phyloP scores from a whole-genome alignment of 2,888 invertebrate species.

The Leptopterna dolabrata region DNA sequence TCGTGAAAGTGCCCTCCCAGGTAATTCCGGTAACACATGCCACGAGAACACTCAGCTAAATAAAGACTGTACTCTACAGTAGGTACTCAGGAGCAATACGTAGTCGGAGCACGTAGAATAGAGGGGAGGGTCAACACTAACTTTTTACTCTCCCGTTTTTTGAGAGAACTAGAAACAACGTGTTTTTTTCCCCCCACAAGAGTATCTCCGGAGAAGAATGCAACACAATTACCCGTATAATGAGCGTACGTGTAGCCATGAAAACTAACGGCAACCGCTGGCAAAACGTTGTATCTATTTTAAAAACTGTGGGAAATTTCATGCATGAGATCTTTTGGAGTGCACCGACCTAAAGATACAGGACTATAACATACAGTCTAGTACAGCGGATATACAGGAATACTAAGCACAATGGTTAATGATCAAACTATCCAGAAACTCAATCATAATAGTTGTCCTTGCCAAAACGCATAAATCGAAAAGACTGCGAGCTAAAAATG shows the following conservation, averaged over 20 bases:
- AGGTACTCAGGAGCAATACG: not conserved
- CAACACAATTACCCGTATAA: conserved; percentile 11
- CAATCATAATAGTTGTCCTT: too few species aligned
- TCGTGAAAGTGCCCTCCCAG: not conserved
- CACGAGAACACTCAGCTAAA: conserved; percentile 47
- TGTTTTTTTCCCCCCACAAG: not conserved
- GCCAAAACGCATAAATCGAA: too few species aligned
- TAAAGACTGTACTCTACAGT: conserved; percentile 19
- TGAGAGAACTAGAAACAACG: not conserved
- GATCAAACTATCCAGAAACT: too few species aligned
- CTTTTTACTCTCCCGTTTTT: conserved; percentile 21
- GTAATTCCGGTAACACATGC: conserved; percentile 52
- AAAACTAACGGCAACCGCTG: not conserved
- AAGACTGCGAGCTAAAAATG: too few species aligned
- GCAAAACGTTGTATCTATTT: not conserved
- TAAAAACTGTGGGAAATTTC: not conserved
- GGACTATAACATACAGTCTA: not conserved
- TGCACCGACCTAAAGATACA: not conserved
- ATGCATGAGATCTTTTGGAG: not conserved
- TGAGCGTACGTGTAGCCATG: not conserved
- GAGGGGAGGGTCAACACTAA: conserved; percentile 22
- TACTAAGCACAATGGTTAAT: too few species aligned
- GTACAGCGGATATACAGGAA: too few species aligned
- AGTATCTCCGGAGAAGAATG: not conserved
- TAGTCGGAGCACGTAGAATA: conserved; percentile 37